These are phyloP conservation scores for Burhinus bistriatus DNA, from an alignment of 2,113 vertebrate species.

Conservation along the genomic window DNA sequence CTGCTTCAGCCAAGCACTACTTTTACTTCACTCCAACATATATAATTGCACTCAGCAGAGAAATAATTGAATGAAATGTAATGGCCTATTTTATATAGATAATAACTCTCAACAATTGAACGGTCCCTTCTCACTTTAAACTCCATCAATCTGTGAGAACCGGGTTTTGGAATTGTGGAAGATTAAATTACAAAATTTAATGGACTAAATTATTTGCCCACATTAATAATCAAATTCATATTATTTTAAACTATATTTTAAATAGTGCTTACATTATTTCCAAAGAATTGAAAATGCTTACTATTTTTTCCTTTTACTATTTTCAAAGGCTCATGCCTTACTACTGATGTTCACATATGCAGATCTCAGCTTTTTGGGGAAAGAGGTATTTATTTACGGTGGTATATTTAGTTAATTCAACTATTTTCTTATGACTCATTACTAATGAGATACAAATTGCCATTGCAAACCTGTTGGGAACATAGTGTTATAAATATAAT, in stretches of 20 bases:
- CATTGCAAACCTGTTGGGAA: conserved; percentile 1
- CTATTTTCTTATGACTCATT: conserved; percentile 23
- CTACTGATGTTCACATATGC: not conserved
- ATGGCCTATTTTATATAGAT: not conserved
- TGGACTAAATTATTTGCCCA: not conserved
- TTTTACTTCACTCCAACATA: not conserved
- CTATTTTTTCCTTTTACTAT: conserved; percentile 4
- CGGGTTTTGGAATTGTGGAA: not conserved
- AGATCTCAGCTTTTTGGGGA: not conserved
- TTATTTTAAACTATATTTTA: not conserved
- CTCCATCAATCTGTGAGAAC: not conserved
- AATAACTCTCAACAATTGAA: not conserved
- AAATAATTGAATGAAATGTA: not conserved
- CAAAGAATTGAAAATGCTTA: not conserved
- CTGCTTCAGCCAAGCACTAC: not conserved
- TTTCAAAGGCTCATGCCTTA: not conserved
- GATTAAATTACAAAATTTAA: conserved; percentile 11
- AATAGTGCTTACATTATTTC: not conserved
- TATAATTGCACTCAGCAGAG: not conserved
- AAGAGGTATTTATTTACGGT: not conserved
- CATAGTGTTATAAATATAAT: not conserved
- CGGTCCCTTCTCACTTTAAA: not conserved
- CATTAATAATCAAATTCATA: not conserved
- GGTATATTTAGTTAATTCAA: conserved; percentile 18
- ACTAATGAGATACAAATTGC: conserved; percentile 42